These are phyloP conservation scores for Zosterops japonicus DNA, from an alignment of 2,113 vertebrate genomes.

Conservation along the genomic window DNA sequence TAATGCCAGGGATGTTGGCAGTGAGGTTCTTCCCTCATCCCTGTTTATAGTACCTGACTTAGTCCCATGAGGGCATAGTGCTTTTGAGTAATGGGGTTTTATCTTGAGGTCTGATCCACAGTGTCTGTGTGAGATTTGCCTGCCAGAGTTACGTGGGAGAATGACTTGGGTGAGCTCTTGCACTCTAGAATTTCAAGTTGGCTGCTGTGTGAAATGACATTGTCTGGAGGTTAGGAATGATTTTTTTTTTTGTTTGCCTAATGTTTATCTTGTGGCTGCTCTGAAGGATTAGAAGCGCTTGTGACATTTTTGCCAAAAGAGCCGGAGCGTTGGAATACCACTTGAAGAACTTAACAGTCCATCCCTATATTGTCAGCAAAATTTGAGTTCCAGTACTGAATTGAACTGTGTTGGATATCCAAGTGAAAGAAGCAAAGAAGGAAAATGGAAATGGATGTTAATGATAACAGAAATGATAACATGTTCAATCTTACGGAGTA, in stretches of 20 bases:
- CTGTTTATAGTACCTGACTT: accelerated
- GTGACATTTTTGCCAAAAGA: neutral
- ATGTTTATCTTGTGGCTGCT: neutral
- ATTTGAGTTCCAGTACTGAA: neutral
- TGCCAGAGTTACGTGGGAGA: neutral
- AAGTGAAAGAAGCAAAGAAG: neutral
- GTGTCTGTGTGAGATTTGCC: neutral
- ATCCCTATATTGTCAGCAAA: neutral
- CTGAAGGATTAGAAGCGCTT: neutral
- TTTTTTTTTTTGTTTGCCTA: neutral
- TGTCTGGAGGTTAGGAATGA: neutral
- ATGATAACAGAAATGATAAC: neutral
- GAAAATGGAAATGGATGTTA: neutral
- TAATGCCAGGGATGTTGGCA: neutral
- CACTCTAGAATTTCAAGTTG: neutral
- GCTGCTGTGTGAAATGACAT: neutral
- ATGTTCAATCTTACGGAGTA: neutral
- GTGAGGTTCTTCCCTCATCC: neutral
- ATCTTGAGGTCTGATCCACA: neutral
- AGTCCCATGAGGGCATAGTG: neutral
- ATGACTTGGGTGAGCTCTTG: neutral
- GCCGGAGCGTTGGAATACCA: neutral
- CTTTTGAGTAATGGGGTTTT: neutral
- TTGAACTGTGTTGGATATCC: neutral
- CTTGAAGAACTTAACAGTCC: neutral